Evolutionary conservation across 2,797 vertebrate genomes (phyloP), one percentile per base, ranked within the genome.

Genomic region (Amphiprion clarkii): DNA sequence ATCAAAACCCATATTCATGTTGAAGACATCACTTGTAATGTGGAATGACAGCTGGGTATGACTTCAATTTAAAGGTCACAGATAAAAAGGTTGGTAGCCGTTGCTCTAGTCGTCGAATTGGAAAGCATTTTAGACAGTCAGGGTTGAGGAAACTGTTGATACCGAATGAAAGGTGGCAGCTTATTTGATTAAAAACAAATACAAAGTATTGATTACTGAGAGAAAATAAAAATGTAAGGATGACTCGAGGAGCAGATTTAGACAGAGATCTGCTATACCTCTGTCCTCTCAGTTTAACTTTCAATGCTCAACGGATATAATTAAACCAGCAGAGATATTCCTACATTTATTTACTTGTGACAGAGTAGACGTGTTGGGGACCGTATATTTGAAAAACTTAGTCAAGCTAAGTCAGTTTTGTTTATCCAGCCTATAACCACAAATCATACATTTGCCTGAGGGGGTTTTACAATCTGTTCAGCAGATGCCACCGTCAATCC

Each of bases 391-490:
- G 11, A 36, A 36, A 13, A 61, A 54, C 54, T 16, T 31, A 21
- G 27, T 33, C n/a, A 52, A 21, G 21, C 40, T 61, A 67, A 74
- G 16, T 53, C 56, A 36, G 64, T 60, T 54, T 60, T 71, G 54
- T 46, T 71, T 61, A 55, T 55, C 54, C 42, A 44, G 42, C 6
- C 23, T 29, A 54, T 36, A 21, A 74, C 46, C 29, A 61, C 49
- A 67, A 74, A 74, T 67, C 29, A 54, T 40, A 54, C 42, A 57
- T 44, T 67, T 46, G 52, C 27, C 64, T 67, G 23, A 67, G 17
- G 48, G 39, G 64, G 25, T 67, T 33, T 68, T 67, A 39, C 42
- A 67, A 31, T 55, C 52, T 56, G 51, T 33, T 62, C 51, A 55
- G 29, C 40, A 51, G 17, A 55, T 51, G 19, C 48, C 39, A 40